Evolutionary conservation across 2,113 vertebrate genomes (phyloP).

Genomic region (Anguilla japonica): DNA sequence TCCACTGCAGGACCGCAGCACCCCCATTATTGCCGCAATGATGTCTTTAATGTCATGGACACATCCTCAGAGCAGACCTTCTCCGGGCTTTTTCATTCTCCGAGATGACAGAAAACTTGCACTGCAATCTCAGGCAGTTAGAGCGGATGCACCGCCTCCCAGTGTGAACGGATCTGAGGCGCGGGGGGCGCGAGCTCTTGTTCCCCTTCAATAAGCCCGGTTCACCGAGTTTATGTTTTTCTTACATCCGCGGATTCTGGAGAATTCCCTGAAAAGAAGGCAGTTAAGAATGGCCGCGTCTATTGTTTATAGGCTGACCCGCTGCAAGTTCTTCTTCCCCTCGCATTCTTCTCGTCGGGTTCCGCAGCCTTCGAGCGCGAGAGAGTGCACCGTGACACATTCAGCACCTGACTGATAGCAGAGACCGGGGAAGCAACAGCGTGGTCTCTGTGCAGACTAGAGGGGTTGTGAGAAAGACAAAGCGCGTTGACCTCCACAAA

Average conservation of each 20-base stretch:
- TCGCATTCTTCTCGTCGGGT: neutral
- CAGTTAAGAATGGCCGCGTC: slow-evolving; percentile 44
- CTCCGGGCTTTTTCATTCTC: slow-evolving; percentile 24
- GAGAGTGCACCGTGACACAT: neutral
- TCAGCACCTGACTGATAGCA: slow-evolving; percentile 6
- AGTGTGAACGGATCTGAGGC: slow-evolving; percentile 19
- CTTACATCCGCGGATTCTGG: slow-evolving; percentile 37
- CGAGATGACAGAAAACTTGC: slow-evolving; percentile 18
- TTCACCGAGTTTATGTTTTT: slow-evolving; percentile 66
- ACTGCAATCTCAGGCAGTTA: slow-evolving; percentile 28
- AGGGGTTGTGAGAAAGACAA: slow-evolving; percentile 24
- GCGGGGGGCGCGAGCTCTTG: slow-evolving; percentile 30
- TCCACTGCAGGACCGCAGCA: neutral
- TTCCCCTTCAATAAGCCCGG: slow-evolving; percentile 63
- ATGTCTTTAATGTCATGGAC: slow-evolving; percentile 36
- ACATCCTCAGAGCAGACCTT: slow-evolving; percentile 33
- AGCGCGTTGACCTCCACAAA: slow-evolving; percentile 12
- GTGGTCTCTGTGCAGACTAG: neutral
- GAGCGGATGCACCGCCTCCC: slow-evolving; percentile 27
- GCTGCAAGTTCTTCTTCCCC: neutral
- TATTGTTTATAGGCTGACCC: slow-evolving; percentile 45
- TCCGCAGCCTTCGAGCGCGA: neutral
- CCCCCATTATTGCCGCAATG: neutral
- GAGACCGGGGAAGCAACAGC: neutral
- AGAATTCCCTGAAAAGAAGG: slow-evolving; percentile 38